phyloP scores from a whole-genome alignment of 2,113 vertebrate species.

The Notarius quadriscutis region DNA sequence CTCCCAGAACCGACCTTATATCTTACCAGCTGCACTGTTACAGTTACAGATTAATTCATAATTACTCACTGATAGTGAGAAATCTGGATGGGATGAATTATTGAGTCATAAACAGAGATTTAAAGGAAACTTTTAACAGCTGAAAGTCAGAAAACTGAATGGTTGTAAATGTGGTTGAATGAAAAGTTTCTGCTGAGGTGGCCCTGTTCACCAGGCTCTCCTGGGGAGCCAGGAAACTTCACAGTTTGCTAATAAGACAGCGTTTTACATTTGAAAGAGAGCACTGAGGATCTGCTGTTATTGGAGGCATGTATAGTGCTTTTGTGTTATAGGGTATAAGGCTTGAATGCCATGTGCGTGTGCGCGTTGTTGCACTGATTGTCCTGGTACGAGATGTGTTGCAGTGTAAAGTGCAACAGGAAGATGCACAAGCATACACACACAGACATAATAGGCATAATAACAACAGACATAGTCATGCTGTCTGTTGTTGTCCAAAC shows the following conservation, averaged over 20 bases:
- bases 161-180: not conserved
- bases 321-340: not conserved
- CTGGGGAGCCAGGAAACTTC: not conserved
- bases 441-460: not conserved
- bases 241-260: not conserved
- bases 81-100: not conserved
- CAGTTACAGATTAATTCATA: not conserved
- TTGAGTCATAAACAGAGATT: not conserved
- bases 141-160: not conserved
- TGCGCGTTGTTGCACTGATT: not conserved
- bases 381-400: not conserved
- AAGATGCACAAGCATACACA: not conserved
- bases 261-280: not conserved
- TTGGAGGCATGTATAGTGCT: not conserved
- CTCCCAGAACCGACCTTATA: not conserved
- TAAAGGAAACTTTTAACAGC: not conserved
- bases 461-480: too few relatives aligned
- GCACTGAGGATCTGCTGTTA: not conserved
- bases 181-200: not conserved
- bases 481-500: too few relatives aligned
- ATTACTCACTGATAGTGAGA: not conserved
- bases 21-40: not conserved
- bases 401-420: not conserved
- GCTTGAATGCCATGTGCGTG: not conserved
- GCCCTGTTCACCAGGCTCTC: not conserved